A percentile compares a stretch with the other conserved stretches of the same genome.
Evolutionary conservation across 2,113 vertebrate genomes (phyloP).

Genomic region (Oryzias celebensis): DNA sequence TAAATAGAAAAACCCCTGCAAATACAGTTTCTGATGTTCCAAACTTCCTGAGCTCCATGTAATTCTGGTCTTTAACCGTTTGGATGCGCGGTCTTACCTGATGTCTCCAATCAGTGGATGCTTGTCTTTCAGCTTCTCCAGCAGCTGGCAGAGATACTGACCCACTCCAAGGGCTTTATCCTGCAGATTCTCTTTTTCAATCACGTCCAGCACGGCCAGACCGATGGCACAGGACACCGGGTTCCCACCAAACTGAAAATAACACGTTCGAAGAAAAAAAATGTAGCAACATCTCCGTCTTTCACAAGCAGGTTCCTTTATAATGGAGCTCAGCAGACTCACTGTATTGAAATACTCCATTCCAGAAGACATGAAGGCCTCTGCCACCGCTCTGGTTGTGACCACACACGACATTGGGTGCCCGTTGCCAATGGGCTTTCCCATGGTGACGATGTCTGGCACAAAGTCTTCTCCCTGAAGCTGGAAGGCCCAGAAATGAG

Average conservation of each 20-base stretch:
- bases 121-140: conserved; percentile 84
- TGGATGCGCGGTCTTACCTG: conserved; percentile 69
- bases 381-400: conserved; percentile 89
- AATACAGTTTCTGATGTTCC: no score
- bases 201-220: conserved; percentile 88
- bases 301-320: no score
- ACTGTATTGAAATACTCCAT: conserved; percentile 98
- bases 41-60: no score
- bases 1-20: no score
- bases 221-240: conserved; percentile 95
- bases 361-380: conserved; percentile 85
- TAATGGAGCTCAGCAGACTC: conserved; percentile 26
- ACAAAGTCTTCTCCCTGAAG: conserved; percentile 89
- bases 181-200: conserved; percentile 89
- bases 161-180: conserved; percentile 86
- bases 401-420: conserved; percentile 97
- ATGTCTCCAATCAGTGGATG: conserved; percentile 90
- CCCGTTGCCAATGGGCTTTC: conserved; percentile 96
- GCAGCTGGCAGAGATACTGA: conserved; percentile 77
- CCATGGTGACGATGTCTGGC: conserved; percentile 97
- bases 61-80: no score
- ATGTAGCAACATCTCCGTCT: no score
- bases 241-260: conserved; percentile 91
- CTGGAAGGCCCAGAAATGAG: conserved; percentile 95
- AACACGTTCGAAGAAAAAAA: conserved; percentile 7